Conservation (phyloP, 2,113 vertebrate genomes). For the Marmota flaviventris region DNA sequence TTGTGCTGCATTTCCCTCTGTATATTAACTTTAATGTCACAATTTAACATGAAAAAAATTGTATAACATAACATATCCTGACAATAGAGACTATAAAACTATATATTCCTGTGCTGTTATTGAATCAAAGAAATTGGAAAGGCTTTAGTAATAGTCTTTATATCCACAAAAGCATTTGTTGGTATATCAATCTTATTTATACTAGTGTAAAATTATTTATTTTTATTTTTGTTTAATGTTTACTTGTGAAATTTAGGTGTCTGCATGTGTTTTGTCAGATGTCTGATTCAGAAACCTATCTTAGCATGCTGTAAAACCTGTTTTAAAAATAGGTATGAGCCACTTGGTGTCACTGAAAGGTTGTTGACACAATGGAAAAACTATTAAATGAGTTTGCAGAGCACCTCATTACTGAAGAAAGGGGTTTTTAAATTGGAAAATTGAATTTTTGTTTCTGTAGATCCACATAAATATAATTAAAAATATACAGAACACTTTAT, state of each 20-base stretch:
- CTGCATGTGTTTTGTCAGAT: slow-evolving; percentile 42
- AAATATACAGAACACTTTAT: not conserved
- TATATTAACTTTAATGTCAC: slow-evolving; percentile 20
- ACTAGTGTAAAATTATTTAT: not conserved
- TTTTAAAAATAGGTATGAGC: slow-evolving; percentile 79
- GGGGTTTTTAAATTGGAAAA: not conserved
- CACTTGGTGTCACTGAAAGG: slow-evolving; percentile 37
- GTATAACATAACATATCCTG: not conserved
- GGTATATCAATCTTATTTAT: not conserved
- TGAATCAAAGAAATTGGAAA: slow-evolving; percentile 43
- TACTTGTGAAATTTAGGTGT: slow-evolving; percentile 51
- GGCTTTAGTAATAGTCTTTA: slow-evolving; percentile 47
- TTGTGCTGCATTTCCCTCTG: not conserved
- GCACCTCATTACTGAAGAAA: slow-evolving; percentile 33
- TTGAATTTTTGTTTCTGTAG: slow-evolving; percentile 44
- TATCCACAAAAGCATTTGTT: slow-evolving; percentile 23
- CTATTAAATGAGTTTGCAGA: slow-evolving; percentile 65
- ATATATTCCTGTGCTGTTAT: not conserved
- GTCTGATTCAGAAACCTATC: slow-evolving; percentile 55
- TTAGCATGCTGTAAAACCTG: slow-evolving; percentile 64
- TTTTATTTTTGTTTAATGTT: slow-evolving; percentile 4
- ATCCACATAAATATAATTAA: slow-evolving; percentile 14
- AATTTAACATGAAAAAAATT: slow-evolving; percentile 9
- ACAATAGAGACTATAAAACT: not conserved
- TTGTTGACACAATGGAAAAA: slow-evolving; percentile 72